A percentile compares a stretch with the other conserved stretches of the same genome.
Conservation (phyloP, 2,113 vertebrate species). For the Capreolus pygargus region DNA sequence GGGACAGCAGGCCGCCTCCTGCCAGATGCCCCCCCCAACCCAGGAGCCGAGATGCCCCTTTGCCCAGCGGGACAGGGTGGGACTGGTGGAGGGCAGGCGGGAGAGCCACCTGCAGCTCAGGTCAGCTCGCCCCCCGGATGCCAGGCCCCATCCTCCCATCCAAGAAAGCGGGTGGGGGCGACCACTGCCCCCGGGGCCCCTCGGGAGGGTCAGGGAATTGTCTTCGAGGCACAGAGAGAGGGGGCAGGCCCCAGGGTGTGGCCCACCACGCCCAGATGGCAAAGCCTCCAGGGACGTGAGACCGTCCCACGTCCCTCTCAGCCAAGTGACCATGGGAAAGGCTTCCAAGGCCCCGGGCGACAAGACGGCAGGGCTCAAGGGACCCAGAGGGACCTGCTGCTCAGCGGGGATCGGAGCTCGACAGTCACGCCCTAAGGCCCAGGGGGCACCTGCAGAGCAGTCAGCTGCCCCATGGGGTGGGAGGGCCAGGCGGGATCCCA, state of each 20-base stretch:
- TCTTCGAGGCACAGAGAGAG: not conserved
- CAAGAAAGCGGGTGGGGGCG: rapidly evolving
- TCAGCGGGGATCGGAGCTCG: not conserved
- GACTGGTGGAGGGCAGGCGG: not conserved
- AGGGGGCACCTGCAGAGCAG: rapidly evolving
- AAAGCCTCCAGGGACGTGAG: not conserved
- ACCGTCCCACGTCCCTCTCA: rapidly evolving
- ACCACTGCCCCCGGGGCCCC: not conserved
- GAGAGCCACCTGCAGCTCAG: no score
- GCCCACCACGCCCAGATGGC: not conserved
- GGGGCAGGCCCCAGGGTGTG: not conserved
- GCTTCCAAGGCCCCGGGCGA: not conserved
- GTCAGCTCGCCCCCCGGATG: not conserved
- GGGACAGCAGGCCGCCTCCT: rapidly evolving
- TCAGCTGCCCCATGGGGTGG: not conserved
- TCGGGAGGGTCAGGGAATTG: not conserved
- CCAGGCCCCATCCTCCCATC: not conserved
- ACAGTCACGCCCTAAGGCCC: rapidly evolving
- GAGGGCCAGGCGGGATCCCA: rapidly evolving
- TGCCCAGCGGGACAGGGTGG: rapidly evolving
- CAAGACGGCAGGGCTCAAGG: not conserved
- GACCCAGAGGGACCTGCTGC: rapidly evolving
- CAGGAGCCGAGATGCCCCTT: not conserved
- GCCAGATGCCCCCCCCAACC: rapidly evolving
- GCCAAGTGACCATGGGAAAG: rapidly evolving